Evolutionary conservation across 53 echinoderm and acorn worm species (phyloP).

Genomic region (Astropecten irregularis): DNA sequence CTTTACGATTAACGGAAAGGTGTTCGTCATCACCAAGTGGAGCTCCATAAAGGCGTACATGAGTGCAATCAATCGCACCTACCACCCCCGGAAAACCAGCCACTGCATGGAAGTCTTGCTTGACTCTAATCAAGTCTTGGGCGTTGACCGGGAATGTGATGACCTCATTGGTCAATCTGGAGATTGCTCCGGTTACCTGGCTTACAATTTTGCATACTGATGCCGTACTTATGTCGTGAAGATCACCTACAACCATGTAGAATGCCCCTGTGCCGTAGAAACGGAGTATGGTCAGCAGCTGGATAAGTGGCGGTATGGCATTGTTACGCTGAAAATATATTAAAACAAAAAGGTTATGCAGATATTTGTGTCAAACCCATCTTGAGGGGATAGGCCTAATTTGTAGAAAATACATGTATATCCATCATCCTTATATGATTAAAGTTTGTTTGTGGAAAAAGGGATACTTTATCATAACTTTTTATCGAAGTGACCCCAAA

Average conservation of each 20-base stretch:
- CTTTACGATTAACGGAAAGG: background rate
- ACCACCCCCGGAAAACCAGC: conserved; percentile 11
- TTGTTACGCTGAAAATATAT: conserved; percentile 14
- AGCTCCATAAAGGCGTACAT: background rate
- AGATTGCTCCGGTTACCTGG: background rate
- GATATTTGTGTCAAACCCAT: no score
- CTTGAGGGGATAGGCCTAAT: no score
- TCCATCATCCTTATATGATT: no score
- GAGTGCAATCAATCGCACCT: background rate
- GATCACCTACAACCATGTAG: background rate
- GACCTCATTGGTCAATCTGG: background rate
- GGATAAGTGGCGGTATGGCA: background rate
- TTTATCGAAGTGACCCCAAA: no score
- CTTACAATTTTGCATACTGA: background rate
- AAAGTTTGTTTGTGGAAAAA: no score
- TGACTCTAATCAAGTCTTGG: background rate
- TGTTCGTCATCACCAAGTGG: background rate
- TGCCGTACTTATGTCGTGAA: background rate
- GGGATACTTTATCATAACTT: no score
- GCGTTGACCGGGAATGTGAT: background rate
- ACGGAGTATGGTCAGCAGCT: background rate
- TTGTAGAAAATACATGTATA: no score
- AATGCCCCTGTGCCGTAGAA: background rate
- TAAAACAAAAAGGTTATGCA: no score
- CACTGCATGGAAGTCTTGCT: background rate